These are phyloP conservation scores for Semnornis frantzii DNA, from an alignment of 2,113 vertebrate genomes.

Conservation along the genomic window DNA sequence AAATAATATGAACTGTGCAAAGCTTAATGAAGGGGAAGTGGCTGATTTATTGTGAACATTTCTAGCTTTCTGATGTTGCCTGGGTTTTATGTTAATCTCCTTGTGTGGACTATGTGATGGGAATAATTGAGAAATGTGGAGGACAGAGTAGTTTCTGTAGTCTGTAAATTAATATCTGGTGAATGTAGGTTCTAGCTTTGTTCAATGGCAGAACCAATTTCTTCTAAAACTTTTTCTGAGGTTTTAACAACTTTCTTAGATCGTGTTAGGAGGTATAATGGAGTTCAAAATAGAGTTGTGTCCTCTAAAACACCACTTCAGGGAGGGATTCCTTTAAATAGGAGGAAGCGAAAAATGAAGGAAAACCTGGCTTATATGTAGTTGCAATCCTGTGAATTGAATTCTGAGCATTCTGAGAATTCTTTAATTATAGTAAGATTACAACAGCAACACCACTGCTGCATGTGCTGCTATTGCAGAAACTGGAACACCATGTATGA, in stretches of 20 bases:
- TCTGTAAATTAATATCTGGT: not conserved
- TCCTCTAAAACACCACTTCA: not conserved
- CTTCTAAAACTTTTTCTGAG: not conserved
- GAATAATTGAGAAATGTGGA: not conserved
- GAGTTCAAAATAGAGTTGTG: not conserved
- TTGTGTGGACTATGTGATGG: not conserved
- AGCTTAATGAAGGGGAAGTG: conserved; percentile 1
- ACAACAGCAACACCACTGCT: not conserved
- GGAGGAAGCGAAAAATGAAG: not conserved
- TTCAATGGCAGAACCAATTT: not conserved
- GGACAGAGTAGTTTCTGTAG: not conserved
- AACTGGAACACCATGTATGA: not conserved
- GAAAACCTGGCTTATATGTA: not conserved
- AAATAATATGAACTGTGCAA: not conserved
- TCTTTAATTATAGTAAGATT: not conserved
- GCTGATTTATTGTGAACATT: not conserved
- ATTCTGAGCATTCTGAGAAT: not conserved
- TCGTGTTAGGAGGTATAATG: not conserved
- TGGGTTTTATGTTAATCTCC: not conserved
- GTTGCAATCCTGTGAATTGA: conserved; percentile 1
- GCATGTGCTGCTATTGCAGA: conserved; percentile 3
- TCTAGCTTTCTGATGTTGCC: not conserved
- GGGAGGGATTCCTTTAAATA: not conserved
- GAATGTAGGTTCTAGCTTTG: not conserved
- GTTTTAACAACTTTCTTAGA: not conserved